phyloP scores from a whole-genome alignment of 2,113 vertebrate species.

The Cyanoramphus novaezelandiae region DNA sequence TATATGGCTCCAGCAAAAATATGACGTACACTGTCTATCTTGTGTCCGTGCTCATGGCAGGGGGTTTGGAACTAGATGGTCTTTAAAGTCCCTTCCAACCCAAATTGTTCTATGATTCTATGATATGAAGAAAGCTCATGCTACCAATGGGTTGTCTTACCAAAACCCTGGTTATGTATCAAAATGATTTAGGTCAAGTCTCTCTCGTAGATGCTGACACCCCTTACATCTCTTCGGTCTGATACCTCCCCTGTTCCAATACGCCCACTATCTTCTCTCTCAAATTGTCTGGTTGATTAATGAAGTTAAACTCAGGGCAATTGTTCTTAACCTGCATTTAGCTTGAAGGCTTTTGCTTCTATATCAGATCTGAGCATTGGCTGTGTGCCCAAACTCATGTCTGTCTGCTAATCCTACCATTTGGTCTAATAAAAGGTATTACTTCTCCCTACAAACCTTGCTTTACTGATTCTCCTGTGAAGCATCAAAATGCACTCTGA shows the following conservation, averaged over 20 bases:
- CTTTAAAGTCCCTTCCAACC: neutral
- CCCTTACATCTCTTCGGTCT: neutral
- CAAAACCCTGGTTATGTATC: neutral
- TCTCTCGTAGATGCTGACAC: neutral
- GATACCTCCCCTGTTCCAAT: neutral
- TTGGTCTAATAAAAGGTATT: slow-evolving; percentile 16
- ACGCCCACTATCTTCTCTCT: neutral
- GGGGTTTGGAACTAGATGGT: neutral
- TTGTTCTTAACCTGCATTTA: neutral
- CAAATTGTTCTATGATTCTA: neutral
- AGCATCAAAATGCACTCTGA: neutral
- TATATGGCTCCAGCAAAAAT: neutral
- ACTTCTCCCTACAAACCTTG: neutral
- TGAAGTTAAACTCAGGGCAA: neutral
- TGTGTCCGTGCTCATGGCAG: neutral
- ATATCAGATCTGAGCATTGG: neutral
- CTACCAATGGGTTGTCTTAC: neutral
- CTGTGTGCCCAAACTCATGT: neutral
- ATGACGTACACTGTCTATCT: neutral
- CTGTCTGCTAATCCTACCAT: slow-evolving; percentile 25
- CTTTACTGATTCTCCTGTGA: neutral
- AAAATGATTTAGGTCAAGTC: fast-evolving
- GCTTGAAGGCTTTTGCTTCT: neutral
- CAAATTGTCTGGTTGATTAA: slow-evolving; percentile 1
- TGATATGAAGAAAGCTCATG: neutral